Conservation (phyloP, 30 jellyfish, hydroid and myxozoan genomes). For the Hydractinia echinata region DNA sequence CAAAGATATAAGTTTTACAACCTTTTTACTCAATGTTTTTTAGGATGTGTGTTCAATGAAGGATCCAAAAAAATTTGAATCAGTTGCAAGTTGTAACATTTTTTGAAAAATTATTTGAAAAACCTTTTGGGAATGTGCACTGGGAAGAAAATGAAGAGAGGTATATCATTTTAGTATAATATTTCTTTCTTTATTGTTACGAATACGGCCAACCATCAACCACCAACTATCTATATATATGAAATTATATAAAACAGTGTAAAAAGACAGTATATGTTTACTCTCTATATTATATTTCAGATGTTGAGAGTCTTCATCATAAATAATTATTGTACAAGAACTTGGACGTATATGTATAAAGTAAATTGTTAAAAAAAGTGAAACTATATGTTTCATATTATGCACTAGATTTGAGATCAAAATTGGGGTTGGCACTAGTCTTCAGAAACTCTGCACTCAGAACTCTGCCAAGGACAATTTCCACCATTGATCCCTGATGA, state of each 20-base stretch:
- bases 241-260: too few species aligned
- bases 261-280: too few species aligned
- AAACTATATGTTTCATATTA: too few species aligned
- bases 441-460: background rate
- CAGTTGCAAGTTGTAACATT: too few species aligned
- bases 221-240: too few species aligned
- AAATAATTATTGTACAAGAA: too few species aligned
- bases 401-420: background rate
- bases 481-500: too few species aligned
- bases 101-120: too few species aligned
- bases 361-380: background rate
- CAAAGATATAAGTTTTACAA: background rate
- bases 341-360: too few species aligned
- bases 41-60: slow-evolving; percentile 6
- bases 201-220: background rate
- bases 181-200: background rate
- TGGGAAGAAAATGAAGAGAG: background rate
- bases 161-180: background rate
- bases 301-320: too few species aligned
- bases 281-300: too few species aligned
- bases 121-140: background rate
- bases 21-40: background rate
- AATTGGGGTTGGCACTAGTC: background rate
- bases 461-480: background rate
- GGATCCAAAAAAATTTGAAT: background rate